These are phyloP conservation scores for Amphiprion percula DNA, from an alignment of 2,113 vertebrate genomes.

Conservation along the genomic window DNA sequence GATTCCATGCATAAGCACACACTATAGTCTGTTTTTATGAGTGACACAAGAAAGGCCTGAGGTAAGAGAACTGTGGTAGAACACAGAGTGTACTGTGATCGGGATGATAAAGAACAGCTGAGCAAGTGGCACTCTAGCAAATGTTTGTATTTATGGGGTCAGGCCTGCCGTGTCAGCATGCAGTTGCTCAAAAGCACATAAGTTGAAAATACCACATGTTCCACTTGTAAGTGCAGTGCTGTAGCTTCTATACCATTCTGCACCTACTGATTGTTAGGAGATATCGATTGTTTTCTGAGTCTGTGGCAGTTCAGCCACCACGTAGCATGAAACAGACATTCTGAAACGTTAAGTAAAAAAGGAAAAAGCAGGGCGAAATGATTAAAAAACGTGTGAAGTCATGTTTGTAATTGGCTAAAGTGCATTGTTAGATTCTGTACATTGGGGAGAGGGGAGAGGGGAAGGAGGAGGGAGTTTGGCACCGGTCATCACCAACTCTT, in stretches of 20 bases:
- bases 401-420: constrained; percentile 76
- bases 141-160: constrained; percentile 27
- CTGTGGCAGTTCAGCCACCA: not conserved
- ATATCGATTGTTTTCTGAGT: constrained; percentile 4
- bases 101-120: constrained; percentile 45
- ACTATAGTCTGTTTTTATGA: constrained; percentile 28
- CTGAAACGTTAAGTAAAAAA: constrained; percentile 6
- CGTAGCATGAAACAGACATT: constrained; percentile 4
- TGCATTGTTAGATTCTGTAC: constrained; percentile 78
- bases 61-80: constrained; percentile 37
- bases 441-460: not conserved
- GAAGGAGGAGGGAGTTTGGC: constrained; percentile 40
- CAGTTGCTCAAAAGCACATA: constrained; percentile 4
- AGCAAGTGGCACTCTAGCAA: constrained; percentile 31
- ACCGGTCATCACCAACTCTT: constrained; percentile 29
- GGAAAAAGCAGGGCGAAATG: not conserved
- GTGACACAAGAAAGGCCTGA: constrained; percentile 62
- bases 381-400: constrained; percentile 26
- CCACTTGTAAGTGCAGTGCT: constrained; percentile 11
- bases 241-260: not conserved
- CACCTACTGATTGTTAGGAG: not conserved
- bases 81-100: constrained; percentile 49
- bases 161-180: constrained; percentile 1
- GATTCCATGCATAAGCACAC: not conserved
- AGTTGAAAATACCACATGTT: constrained; percentile 27